These are phyloP conservation scores for Tetropium fuscum DNA, from an alignment of 2,888 invertebrate species.

Conservation along the genomic window DNA sequence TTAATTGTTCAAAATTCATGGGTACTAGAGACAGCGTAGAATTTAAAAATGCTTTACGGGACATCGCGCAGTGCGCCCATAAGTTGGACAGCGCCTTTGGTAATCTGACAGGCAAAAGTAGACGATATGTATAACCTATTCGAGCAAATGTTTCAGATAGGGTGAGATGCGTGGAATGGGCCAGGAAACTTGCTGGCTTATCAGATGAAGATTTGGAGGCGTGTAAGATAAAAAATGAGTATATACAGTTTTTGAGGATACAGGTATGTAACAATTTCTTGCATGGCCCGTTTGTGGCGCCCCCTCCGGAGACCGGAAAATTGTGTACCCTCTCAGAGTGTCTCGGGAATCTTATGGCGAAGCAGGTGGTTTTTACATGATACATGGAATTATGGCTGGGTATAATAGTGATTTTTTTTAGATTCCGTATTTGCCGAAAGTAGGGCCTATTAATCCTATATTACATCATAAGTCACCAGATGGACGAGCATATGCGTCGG, in stretches of 20 bases:
- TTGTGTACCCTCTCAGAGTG: slow-evolving; percentile 66
- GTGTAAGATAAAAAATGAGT: slow-evolving; percentile 67
- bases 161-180: slow-evolving; percentile 69
- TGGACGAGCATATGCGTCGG: slow-evolving; percentile 68
- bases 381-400: too few species aligned
- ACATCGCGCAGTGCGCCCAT: slow-evolving; percentile 61
- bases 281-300: slow-evolving; percentile 67
- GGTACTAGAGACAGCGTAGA: slow-evolving; percentile 62
- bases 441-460: slow-evolving; percentile 68
- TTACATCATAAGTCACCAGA: slow-evolving; percentile 68
- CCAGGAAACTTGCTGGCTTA: slow-evolving; percentile 65
- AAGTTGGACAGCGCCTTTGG: slow-evolving; percentile 62
- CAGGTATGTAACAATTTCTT: slow-evolving; percentile 66
- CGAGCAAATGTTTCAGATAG: slow-evolving; percentile 62
- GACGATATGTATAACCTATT: too few species aligned
- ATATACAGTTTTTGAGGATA: slow-evolving; percentile 68
- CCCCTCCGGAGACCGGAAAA: slow-evolving; percentile 62
- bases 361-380: slow-evolving; percentile 49
- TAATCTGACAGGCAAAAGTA: too few species aligned
- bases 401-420: too few species aligned
- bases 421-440: slow-evolving; percentile 66
- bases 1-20: slow-evolving; percentile 51
- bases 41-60: slow-evolving; percentile 62
- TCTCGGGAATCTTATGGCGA: slow-evolving; percentile 64
- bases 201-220: slow-evolving; percentile 65